Evolutionary conservation across 2,113 vertebrate genomes (phyloP).

Genomic region (Oplegnathus fasciatus): DNA sequence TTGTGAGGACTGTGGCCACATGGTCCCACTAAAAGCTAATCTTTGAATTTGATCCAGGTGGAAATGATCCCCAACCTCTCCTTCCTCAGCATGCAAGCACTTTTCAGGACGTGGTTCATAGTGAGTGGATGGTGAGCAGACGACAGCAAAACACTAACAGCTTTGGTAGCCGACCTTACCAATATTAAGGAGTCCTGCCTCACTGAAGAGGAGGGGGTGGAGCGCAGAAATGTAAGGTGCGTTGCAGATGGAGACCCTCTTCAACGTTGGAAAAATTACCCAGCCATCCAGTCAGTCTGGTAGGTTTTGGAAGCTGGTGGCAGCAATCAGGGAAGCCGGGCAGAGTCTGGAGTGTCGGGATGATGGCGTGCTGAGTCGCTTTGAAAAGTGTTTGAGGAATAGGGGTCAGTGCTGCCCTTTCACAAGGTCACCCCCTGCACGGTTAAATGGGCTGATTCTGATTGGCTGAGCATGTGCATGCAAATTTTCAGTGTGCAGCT

Average conservation of each 20-base stretch:
- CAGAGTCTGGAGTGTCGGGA: neutral
- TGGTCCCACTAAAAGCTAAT: neutral
- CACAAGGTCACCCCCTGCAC: neutral
- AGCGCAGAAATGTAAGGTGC: neutral
- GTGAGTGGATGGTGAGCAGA: neutral
- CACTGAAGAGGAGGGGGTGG: neutral
- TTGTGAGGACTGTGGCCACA: neutral
- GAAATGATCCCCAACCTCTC: neutral
- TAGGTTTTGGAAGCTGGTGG: neutral
- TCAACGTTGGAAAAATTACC: neutral
- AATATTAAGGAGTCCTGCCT: neutral
- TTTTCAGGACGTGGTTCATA: neutral
- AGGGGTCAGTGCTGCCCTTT: conserved; percentile 2
- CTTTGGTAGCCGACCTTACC: neutral
- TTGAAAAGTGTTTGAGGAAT: neutral
- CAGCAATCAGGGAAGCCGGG: conserved; percentile 1
- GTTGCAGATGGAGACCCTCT: neutral
- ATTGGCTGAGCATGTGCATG: conserved; percentile 8
- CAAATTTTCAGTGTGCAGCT: neutral
- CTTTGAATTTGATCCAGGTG: neutral
- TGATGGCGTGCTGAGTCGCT: neutral
- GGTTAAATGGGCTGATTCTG: neutral
- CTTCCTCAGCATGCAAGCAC: neutral
- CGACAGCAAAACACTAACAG: neutral
- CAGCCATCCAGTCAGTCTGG: neutral